These are phyloP conservation scores for Pecten maximus DNA, from an alignment of 2,888 invertebrate genomes.

Conservation along the genomic window DNA sequence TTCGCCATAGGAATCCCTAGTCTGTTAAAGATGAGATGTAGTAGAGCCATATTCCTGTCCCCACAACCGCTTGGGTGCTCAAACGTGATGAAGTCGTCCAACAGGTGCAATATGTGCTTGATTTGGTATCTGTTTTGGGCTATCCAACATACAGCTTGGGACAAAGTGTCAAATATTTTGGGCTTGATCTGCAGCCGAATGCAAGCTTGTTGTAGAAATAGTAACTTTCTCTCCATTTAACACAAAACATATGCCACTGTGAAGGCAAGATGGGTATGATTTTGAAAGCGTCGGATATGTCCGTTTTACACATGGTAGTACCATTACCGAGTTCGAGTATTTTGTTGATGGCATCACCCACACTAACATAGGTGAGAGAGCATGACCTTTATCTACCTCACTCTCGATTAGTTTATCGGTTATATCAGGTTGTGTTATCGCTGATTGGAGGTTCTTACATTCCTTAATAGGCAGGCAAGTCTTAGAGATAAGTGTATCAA, in stretches of 20 bases:
- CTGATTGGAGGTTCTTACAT: too few relatives aligned
- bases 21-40: slow-evolving; percentile 48
- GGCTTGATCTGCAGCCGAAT: slow-evolving; percentile 53
- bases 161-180: slow-evolving; percentile 53
- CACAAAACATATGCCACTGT: slow-evolving; percentile 48
- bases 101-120: slow-evolving; percentile 49
- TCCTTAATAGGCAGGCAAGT: too few relatives aligned
- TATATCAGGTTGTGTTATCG: too few relatives aligned
- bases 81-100: slow-evolving; percentile 58
- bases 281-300: slow-evolving; percentile 58
- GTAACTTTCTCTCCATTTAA: slow-evolving; percentile 50
- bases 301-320: slow-evolving; percentile 53
- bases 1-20: slow-evolving; percentile 49
- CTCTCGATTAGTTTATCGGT: too few relatives aligned
- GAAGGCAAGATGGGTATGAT: slow-evolving; percentile 49
- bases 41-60: slow-evolving; percentile 54
- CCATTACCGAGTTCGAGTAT: slow-evolving; percentile 48
- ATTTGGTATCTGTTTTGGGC: slow-evolving; percentile 54
- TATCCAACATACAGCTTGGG: slow-evolving; percentile 56
- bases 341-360: slow-evolving; percentile 58
- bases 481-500: too few relatives aligned
- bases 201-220: slow-evolving; percentile 48
- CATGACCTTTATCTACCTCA: too few relatives aligned
- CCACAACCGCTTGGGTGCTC: slow-evolving; percentile 42
- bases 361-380: slow-evolving; percentile 54